Base-by-base conservation (phyloP, 2,797 vertebrate species). In the Spondyliosoma cantharus region DNA sequence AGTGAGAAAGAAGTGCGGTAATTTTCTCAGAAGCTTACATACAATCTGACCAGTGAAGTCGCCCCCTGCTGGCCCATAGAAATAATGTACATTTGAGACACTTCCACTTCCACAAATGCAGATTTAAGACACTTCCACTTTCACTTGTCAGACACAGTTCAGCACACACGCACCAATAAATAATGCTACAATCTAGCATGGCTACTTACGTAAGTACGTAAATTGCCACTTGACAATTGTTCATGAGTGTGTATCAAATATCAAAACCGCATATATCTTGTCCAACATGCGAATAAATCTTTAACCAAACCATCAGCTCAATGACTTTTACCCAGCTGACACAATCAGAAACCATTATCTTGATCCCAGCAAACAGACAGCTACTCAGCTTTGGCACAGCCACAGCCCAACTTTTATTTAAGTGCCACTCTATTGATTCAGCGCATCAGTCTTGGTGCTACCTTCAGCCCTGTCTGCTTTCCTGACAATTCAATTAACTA, bases 401-500 rank as follows among this genome's bases (percentile, higher is more conserved):
- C 48, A 20, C 62, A 60, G 60, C 14, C 54, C 50, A 77, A 62
- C 64, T 78, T 86, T 86, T 71, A 74, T 77, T 81, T 83, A 88
- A 90, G 76, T 75, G 76, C 69, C 81, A 66, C 69, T 89, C 57
- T 84, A 87, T 89, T 70, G 87, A 89, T 88, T 81, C 62, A 49
- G 32, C 49, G 29, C 54, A 37, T 81, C 89, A 66, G 65, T 69
- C 84, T 70, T 46, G 63, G 80, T 71, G 68, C 58, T 80, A 73
- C 85, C 73, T 83, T 82, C 19, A 75, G 68, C 80, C 46, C 80
- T 57, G 77, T 86, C 91, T 83, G 73, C 78, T 86, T 84, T 81
- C 77, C 78, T 53, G 70, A 91, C 80, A 88, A 87, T 89, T 90
- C 78, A 91, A 93, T 93, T 90, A 92, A 78, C 63, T 87, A 82